These are phyloP conservation scores for Lepus oiostolus DNA, from an alignment of 2,797 vertebrate species.

Conservation along the genomic window DNA sequence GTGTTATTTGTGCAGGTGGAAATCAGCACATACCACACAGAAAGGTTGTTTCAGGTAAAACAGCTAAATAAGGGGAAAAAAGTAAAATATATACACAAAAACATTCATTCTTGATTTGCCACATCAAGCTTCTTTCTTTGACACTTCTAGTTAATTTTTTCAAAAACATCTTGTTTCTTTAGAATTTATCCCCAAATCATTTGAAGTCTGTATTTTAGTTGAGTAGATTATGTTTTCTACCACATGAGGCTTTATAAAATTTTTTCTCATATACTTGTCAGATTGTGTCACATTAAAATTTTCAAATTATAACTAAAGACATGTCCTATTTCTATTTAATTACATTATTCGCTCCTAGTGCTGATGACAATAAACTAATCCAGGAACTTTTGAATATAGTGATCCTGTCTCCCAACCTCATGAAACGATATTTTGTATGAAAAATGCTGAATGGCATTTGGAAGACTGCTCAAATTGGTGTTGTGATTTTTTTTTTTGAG, in stretches of 20 bases:
- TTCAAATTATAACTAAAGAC: background rate
- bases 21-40: background rate
- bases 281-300: background rate
- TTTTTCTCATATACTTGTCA: background rate
- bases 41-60: no score
- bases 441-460: background rate
- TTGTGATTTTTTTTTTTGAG: background rate
- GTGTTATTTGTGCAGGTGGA: background rate
- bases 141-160: background rate
- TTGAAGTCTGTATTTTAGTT: background rate
- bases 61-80: background rate
- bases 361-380: background rate
- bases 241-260: background rate
- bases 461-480: background rate
- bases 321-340: background rate
- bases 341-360: background rate
- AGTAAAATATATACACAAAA: background rate
- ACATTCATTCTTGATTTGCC: background rate
- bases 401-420: background rate
- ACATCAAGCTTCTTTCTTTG: background rate
- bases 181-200: background rate
- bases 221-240: no score
- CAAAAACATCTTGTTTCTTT: background rate
- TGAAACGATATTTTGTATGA: background rate
- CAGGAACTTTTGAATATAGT: background rate